Evolutionary conservation across 1,140 invertebrate species (phyloP).

Genomic region (Leptinotarsa lineolata): DNA sequence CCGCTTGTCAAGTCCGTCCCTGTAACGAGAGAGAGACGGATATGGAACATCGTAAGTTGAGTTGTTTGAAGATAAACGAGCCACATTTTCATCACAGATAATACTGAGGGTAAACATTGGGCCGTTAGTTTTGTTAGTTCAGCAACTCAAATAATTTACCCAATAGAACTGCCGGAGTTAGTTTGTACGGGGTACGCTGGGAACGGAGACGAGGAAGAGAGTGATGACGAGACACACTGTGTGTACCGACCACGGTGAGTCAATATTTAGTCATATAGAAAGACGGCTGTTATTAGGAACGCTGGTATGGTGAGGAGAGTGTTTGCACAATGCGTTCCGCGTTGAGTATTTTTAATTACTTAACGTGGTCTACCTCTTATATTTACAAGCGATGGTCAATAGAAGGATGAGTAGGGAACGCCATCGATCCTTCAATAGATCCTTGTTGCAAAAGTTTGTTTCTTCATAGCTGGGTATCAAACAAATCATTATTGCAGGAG

Average conservation of each 20-base stretch:
- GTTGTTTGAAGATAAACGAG: conserved; percentile 49
- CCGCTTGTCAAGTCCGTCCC: neutral
- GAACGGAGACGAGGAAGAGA: conserved; percentile 26
- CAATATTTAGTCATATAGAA: conserved; percentile 54
- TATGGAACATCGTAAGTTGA: conserved; percentile 29
- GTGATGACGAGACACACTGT: conserved; percentile 43
- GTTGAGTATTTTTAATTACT: too few relatives aligned
- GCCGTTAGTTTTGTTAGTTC: conserved; percentile 56
- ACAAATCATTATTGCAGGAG: too few relatives aligned
- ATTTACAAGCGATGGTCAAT: too few relatives aligned
- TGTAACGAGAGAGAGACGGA: conserved; percentile 21
- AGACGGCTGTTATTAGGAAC: conserved; percentile 46
- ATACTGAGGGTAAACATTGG: conserved; percentile 52
- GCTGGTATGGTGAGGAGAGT: neutral
- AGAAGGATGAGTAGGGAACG: too few relatives aligned
- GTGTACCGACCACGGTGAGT: conserved; percentile 51
- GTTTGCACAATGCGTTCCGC: neutral
- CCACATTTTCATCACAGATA: conserved; percentile 54
- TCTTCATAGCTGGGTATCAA: too few relatives aligned
- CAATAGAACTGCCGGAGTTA: conserved; percentile 53
- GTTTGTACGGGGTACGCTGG: conserved; percentile 47
- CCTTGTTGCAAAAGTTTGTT: too few relatives aligned
- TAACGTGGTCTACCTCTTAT: too few relatives aligned
- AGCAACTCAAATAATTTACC: conserved; percentile 57
- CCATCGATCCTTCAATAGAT: too few relatives aligned